Evolutionary conservation across 2,113 vertebrate species (phyloP).

Genomic region (Henicopernis longicauda): DNA sequence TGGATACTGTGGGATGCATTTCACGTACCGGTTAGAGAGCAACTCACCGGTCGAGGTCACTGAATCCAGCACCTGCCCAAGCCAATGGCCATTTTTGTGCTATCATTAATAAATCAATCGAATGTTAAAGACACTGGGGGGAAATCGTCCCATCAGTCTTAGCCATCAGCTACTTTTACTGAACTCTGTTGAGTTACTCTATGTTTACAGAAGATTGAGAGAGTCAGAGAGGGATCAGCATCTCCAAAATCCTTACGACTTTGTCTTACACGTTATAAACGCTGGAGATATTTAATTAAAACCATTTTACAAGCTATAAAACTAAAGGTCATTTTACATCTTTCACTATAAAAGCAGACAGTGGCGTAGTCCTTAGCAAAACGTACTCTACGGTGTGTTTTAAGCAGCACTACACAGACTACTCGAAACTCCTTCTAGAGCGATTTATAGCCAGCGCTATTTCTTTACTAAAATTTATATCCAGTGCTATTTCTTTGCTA

Average conservation of each 20-base stretch:
- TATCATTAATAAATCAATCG: not conserved
- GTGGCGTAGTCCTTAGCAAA: not conserved
- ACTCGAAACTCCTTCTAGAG: not conserved
- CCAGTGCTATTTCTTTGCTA: not conserved
- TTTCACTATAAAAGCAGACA: not conserved
- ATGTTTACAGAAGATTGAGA: not conserved
- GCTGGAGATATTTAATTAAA: not conserved
- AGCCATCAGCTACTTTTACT: not conserved
- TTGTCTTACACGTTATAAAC: not conserved
- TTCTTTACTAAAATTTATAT: not conserved
- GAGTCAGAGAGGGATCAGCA: not conserved
- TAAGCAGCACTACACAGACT: not conserved
- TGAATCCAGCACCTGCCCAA: not conserved
- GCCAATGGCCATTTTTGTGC: not conserved
- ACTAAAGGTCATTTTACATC: not conserved
- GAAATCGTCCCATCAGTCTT: not conserved
- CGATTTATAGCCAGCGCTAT: not conserved
- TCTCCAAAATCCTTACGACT: not conserved
- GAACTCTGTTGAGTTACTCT: not conserved
- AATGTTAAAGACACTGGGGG: not conserved
- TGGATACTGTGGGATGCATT: accelerated
- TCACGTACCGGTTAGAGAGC: not conserved
- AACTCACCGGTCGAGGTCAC: not conserved
- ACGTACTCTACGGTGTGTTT: accelerated
- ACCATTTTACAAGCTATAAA: not conserved